These are phyloP conservation scores for Pseudomyrmex cubaensis DNA, from an alignment of 1,140 invertebrate species.

Conservation along the genomic window DNA sequence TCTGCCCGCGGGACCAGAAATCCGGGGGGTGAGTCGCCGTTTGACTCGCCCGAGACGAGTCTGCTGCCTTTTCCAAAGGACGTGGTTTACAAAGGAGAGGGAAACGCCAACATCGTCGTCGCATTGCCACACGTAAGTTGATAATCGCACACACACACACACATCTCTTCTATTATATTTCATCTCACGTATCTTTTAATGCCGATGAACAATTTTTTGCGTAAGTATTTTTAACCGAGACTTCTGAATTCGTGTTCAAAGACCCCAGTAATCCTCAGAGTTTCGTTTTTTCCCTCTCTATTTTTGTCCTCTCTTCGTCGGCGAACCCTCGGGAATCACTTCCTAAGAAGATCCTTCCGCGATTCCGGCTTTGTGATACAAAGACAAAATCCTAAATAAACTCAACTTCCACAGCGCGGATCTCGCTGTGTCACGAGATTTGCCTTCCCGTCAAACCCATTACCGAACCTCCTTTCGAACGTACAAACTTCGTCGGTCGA, in stretches of 20 bases:
- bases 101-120: constrained; percentile 85
- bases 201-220: not conserved
- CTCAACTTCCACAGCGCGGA: constrained; percentile 7
- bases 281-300: not conserved
- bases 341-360: constrained; percentile 2
- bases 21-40: constrained; percentile 34
- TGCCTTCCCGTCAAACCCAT: not conserved
- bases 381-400: constrained; percentile 22
- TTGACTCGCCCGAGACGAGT: constrained; percentile 11
- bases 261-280: not conserved
- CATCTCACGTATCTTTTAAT: not conserved
- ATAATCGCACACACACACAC: not conserved
- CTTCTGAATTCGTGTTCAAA: not conserved
- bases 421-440: not conserved
- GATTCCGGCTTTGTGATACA: not conserved
- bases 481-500: constrained; percentile 29
- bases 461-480: constrained; percentile 2
- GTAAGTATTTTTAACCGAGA: not conserved
- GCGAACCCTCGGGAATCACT: constrained; percentile 20
- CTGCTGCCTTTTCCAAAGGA: constrained; percentile 41
- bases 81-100: constrained; percentile 84
- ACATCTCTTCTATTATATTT: not conserved
- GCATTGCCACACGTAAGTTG: constrained; percentile 82
- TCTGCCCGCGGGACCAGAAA: constrained; percentile 41
- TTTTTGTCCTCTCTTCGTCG: not conserved